Evolutionary conservation across 2,113 vertebrate genomes (phyloP).

Genomic region (Corvus cornix): DNA sequence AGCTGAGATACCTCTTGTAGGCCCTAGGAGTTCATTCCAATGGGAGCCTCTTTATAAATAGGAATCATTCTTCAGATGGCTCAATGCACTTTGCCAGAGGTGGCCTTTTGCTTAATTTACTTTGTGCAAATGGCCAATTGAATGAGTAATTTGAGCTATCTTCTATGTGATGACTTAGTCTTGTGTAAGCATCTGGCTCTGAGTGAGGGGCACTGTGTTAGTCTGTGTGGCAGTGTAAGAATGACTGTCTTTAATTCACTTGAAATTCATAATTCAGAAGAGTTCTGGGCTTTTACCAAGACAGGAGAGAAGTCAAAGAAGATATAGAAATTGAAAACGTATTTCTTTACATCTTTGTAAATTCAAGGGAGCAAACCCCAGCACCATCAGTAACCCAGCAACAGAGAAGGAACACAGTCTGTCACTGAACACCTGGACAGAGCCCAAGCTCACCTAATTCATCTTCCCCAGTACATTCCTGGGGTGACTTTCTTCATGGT

Average conservation of each 20-base stretch:
- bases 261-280: neutral
- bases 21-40: neutral
- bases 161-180: neutral
- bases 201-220: neutral
- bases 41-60: neutral
- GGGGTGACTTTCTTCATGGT: neutral
- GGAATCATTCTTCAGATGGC: neutral
- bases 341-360: neutral
- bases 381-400: neutral
- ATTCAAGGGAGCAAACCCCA: neutral
- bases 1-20: neutral
- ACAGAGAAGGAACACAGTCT: neutral
- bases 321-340: neutral
- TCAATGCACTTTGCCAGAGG: neutral
- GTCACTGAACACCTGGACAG: neutral
- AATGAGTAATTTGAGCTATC: neutral
- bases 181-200: neutral
- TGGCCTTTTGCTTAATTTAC: conserved; percentile 17
- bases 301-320: neutral
- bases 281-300: neutral
- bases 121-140: neutral
- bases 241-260: neutral
- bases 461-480: neutral
- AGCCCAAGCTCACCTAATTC: neutral
- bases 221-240: neutral